Conservation (phyloP, 1,140 invertebrate genomes). For the Psix sp. region DNA sequence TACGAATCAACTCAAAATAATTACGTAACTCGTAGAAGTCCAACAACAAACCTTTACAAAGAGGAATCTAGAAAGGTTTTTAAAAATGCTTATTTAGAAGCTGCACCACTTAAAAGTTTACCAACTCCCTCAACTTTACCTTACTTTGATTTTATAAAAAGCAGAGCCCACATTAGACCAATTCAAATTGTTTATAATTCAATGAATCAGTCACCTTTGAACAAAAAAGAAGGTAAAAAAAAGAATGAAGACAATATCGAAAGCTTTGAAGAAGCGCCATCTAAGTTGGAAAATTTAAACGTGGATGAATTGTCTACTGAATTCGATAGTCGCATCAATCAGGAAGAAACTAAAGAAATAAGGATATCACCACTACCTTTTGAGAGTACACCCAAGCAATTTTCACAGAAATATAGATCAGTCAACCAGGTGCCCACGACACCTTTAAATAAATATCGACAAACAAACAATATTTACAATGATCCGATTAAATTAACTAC, state of each 20-base stretch:
- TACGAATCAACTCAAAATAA: neutral
- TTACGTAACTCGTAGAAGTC: neutral
- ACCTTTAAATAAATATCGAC: too few relatives aligned
- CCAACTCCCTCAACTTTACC: conserved; percentile 18
- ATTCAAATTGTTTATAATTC: conserved; percentile 59
- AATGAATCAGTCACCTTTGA: too few relatives aligned
- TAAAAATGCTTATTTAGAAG: neutral
- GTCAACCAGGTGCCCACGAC: conserved; percentile 1
- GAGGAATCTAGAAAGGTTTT: conserved; percentile 4
- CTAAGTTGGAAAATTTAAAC: conserved; percentile 27
- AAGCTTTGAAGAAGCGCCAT: conserved; percentile 33
- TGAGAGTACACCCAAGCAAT: conserved; percentile 65
- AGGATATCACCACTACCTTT: conserved; percentile 67
- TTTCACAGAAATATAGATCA: conserved; percentile 35
- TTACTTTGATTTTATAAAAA: conserved; percentile 60
- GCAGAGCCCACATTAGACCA: conserved; percentile 61
- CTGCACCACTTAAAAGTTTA: neutral
- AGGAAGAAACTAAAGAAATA: conserved; percentile 62
- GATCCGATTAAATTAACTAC: too few relatives aligned
- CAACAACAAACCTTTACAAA: too few relatives aligned
- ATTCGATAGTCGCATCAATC: conserved; percentile 49
- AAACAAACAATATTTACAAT: too few relatives aligned
- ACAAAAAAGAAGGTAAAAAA: neutral
- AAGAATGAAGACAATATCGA: conserved; percentile 16
- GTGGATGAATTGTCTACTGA: conserved; percentile 31